Evolutionary conservation across 2,797 vertebrate species (phyloP).

Genomic region (Anguilla pacifica): DNA sequence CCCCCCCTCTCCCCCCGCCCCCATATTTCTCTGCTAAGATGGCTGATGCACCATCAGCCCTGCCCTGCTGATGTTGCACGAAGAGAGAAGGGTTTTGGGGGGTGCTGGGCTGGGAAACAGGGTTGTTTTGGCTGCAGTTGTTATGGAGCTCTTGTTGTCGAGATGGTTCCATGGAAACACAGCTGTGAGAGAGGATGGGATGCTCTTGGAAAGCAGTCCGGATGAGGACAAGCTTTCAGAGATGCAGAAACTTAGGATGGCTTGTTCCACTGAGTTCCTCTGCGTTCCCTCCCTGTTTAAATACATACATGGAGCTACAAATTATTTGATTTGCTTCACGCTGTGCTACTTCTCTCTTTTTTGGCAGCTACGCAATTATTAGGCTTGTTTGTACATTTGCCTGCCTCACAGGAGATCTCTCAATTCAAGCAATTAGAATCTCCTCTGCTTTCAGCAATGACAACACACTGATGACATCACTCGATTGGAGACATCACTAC

Average conservation of each 20-base stretch:
- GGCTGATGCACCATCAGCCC: too few species aligned
- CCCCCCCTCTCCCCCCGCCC: too few species aligned
- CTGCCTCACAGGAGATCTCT: background rate
- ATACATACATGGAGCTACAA: background rate
- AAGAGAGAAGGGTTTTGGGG: too few species aligned
- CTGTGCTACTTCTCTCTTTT: background rate
- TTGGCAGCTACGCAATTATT: background rate
- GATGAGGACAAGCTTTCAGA: too few species aligned
- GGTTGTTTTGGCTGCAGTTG: background rate
- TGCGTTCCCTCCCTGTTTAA: background rate
- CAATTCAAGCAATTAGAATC: background rate
- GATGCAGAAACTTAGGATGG: too few species aligned
- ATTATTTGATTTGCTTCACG: background rate
- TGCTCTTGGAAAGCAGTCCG: background rate
- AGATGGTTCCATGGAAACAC: background rate
- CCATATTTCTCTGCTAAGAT: too few species aligned
- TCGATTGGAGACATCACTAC: background rate
- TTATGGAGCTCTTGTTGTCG: constrained; percentile 6
- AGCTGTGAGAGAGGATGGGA: background rate
- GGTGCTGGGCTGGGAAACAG: too few species aligned
- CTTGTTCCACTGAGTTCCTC: background rate
- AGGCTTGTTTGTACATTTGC: background rate
- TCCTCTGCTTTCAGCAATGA: background rate
- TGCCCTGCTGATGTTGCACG: too few species aligned
- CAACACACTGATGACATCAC: background rate